Evolutionary conservation across 2,888 invertebrate species (phyloP).

Genomic region (Sussaba pulchella): DNA sequence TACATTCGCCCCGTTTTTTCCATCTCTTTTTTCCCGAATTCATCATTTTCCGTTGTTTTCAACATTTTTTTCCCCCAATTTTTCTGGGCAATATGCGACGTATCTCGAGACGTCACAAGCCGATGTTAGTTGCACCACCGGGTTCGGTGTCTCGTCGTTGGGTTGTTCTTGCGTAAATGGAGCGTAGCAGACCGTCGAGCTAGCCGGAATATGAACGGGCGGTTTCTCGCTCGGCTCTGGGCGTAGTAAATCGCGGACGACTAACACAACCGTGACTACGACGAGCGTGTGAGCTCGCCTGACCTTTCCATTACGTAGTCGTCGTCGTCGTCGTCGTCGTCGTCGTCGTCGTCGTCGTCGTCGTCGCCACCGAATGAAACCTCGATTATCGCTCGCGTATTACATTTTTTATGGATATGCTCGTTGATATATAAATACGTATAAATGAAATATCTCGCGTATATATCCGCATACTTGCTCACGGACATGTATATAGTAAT

Average conservation of each 20-base stretch:
- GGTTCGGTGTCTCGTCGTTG: slow-evolving; percentile 4
- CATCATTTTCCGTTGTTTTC: background rate
- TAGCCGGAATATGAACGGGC: slow-evolving; percentile 46
- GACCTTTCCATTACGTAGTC: slow-evolving; percentile 54
- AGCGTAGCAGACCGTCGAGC: slow-evolving; percentile 30
- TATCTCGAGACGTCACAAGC: slow-evolving; percentile 13
- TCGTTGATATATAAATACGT: slow-evolving; percentile 5
- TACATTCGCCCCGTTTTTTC: background rate
- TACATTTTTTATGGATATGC: slow-evolving; percentile 1
- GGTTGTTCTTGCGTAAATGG: slow-evolving; percentile 40
- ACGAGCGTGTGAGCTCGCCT: slow-evolving; percentile 38
- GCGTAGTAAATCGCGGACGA: slow-evolving; percentile 31
- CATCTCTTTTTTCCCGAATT: background rate
- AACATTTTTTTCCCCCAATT: background rate
- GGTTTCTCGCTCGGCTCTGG: background rate
- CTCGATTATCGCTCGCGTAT: slow-evolving; percentile 35
- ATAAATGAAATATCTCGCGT: background rate
- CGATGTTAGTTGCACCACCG: background rate
- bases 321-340: slow-evolving; percentile 51
- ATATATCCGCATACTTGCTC: background rate
- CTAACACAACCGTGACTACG: background rate
- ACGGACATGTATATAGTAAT: background rate
- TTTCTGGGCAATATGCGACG: slow-evolving; percentile 2
- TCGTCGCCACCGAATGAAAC: slow-evolving; percentile 50
- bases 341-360: slow-evolving; percentile 47